phyloP scores from a whole-genome alignment of 2,888 invertebrate genomes.

The Andrena bucephala region DNA sequence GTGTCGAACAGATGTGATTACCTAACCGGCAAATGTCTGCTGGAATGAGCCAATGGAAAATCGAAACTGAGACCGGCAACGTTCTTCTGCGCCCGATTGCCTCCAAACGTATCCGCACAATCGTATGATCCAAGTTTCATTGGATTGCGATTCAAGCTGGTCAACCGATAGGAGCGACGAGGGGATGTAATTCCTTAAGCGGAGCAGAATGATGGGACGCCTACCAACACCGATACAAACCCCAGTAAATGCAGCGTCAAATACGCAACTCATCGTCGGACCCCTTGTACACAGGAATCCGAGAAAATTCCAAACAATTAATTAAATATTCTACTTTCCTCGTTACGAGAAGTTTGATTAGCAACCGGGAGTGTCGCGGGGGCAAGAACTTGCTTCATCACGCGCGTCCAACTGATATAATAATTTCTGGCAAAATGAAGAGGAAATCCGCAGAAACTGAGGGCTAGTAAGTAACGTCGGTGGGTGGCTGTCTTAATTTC shows the following conservation, averaged over 20 bases:
- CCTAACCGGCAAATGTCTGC: slow-evolving; percentile 1
- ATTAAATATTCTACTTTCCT: slow-evolving; percentile 63
- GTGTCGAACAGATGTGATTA: slow-evolving; percentile 31
- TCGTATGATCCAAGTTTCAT: slow-evolving; percentile 5
- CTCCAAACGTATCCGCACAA: neutral
- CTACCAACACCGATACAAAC: neutral
- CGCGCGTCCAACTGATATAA: slow-evolving; percentile 58
- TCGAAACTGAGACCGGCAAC: neutral
- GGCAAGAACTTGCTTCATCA: slow-evolving; percentile 61
- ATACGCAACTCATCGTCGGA: slow-evolving; percentile 7
- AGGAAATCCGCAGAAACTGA: slow-evolving; percentile 61
- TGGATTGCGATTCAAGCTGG: neutral
- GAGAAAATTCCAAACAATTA: slow-evolving; percentile 36
- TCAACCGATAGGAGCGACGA: neutral
- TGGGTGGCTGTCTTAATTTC: slow-evolving; percentile 71
- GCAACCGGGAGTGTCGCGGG: slow-evolving; percentile 24
- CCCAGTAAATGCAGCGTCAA: slow-evolving; percentile 3
- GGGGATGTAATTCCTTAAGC: neutral
- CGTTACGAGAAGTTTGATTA: slow-evolving; percentile 69
- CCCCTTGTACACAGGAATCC: neutral
- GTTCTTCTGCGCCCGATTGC: neutral
- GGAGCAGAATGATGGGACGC: too few relatives aligned
- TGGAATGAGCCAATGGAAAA: neutral
- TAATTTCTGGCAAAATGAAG: slow-evolving; percentile 65
- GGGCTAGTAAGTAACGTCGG: slow-evolving; percentile 65